Percentiles rank a stretch among this genome's conserved stretches.
Conservation (phyloP, 2,113 vertebrate species). For the Syngnathus scovelli region DNA sequence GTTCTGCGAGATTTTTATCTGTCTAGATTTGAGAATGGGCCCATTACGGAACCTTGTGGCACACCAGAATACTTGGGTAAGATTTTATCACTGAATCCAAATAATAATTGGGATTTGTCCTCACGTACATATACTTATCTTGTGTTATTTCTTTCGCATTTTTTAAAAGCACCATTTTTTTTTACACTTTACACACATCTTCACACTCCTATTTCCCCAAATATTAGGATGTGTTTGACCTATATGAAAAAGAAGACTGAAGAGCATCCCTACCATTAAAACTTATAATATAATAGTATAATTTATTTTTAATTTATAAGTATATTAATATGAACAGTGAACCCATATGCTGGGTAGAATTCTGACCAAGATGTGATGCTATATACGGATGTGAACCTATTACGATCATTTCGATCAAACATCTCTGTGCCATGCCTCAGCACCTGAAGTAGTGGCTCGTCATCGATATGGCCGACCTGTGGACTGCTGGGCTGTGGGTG, state of each 20-base stretch:
- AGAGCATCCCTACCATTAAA: neutral
- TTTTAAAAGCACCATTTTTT: neutral
- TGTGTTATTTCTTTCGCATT: neutral
- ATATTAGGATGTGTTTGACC: neutral
- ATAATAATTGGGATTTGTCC: neutral
- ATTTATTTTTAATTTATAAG: neutral
- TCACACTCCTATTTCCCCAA: neutral
- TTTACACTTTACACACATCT: neutral
- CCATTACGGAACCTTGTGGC: slow-evolving; percentile 81
- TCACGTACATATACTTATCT: neutral
- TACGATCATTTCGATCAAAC: neutral
- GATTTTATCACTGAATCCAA: neutral
- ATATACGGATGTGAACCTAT: slow-evolving; percentile 12
- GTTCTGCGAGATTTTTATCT: slow-evolving; percentile 82
- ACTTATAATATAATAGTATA: too few species aligned
- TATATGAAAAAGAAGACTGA: neutral
- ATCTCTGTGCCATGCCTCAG: slow-evolving; percentile 46
- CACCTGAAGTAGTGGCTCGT: slow-evolving; percentile 80
- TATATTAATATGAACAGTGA: neutral
- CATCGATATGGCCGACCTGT: slow-evolving; percentile 80
- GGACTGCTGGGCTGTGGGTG: slow-evolving; percentile 83
- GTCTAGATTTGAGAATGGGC: slow-evolving; percentile 78
- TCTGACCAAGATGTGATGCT: slow-evolving; percentile 20
- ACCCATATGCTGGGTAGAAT: slow-evolving; percentile 1
- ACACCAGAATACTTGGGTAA: slow-evolving; percentile 81